phyloP scores from a whole-genome alignment of 2,888 invertebrate genomes.

The Sinopyrophorus schimmeli region DNA sequence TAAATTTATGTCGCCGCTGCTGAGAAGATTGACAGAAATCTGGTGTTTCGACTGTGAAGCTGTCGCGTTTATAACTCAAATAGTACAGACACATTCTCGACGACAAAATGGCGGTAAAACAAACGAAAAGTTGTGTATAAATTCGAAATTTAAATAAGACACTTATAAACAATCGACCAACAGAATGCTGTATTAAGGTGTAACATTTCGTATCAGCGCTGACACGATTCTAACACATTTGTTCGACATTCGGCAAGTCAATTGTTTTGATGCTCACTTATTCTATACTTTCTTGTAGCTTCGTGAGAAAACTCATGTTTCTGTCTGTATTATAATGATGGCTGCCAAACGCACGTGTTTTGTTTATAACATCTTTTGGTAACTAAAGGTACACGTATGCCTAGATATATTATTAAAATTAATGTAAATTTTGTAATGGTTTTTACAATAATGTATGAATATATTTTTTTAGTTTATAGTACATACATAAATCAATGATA shows the following conservation, averaged over 20 bases:
- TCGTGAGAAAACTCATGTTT: constrained; percentile 50
- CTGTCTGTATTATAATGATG: constrained; percentile 46
- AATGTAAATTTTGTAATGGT: too few species aligned
- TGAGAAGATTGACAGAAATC: constrained; percentile 52
- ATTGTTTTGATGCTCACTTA: constrained; percentile 40
- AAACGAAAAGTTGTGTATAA: constrained; percentile 42
- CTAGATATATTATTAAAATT: too few species aligned
- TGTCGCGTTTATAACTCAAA: constrained; percentile 49
- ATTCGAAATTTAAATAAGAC: constrained; percentile 51
- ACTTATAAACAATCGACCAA: constrained; percentile 44
- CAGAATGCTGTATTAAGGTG: constrained; percentile 21
- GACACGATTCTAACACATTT: constrained; percentile 33
- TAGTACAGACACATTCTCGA: constrained; percentile 45
- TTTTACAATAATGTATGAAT: too few species aligned
- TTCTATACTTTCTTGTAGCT: constrained; percentile 34
- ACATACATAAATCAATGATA: too few species aligned
- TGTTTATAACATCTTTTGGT: constrained; percentile 17
- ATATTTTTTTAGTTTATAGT: too few species aligned
- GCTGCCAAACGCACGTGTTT: constrained; percentile 43
- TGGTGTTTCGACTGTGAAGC: constrained; percentile 47
- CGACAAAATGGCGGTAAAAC: constrained; percentile 51
- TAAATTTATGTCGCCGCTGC: constrained; percentile 49
- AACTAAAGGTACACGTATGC: too few species aligned
- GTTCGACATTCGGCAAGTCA: constrained; percentile 31
- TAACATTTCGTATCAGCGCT: constrained; percentile 18